Evolutionary conservation across 2,113 vertebrate genomes (phyloP).

Genomic region (Salvelinus sp.): DNA sequence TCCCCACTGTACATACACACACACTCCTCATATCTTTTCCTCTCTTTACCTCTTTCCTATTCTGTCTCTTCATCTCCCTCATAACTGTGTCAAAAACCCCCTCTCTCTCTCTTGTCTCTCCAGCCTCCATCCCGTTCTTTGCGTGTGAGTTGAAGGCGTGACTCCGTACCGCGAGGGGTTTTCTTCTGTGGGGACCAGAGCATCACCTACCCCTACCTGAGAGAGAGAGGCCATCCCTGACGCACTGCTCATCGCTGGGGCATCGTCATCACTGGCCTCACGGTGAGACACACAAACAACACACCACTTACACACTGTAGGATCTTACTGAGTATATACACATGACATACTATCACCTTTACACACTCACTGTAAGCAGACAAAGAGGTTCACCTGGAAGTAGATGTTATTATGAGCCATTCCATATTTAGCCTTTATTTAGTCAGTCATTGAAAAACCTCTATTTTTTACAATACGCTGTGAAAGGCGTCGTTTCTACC

Average conservation of each 20-base stretch:
- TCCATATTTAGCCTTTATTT: no score
- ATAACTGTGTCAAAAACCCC: no score
- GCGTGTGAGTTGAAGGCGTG: conserved; percentile 75
- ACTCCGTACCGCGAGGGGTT: conserved; percentile 72
- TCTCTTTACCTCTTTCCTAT: no score
- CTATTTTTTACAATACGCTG: no score
- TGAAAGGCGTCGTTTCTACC: no score
- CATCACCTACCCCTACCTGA: conserved; percentile 73
- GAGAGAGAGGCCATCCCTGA: conserved; percentile 69
- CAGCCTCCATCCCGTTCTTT: conserved; percentile 80
- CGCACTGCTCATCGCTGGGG: conserved; percentile 72
- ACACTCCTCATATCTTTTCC: no score
- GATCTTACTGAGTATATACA: no score
- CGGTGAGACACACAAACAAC: conserved; percentile 56
- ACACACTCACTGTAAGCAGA: no score
- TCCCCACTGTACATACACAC: background rate
- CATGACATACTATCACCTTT: no score
- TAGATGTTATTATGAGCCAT: no score
- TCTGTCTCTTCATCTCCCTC: background rate
- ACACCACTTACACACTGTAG: background rate
- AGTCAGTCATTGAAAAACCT: no score
- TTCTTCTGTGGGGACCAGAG: conserved; percentile 79
- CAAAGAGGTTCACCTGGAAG: no score
- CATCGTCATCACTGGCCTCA: conserved; percentile 71
- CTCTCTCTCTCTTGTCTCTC: conserved; percentile 5